These are phyloP conservation scores for Brachyptera risi DNA, from an alignment of 2,888 invertebrate species.

Conservation along the genomic window DNA sequence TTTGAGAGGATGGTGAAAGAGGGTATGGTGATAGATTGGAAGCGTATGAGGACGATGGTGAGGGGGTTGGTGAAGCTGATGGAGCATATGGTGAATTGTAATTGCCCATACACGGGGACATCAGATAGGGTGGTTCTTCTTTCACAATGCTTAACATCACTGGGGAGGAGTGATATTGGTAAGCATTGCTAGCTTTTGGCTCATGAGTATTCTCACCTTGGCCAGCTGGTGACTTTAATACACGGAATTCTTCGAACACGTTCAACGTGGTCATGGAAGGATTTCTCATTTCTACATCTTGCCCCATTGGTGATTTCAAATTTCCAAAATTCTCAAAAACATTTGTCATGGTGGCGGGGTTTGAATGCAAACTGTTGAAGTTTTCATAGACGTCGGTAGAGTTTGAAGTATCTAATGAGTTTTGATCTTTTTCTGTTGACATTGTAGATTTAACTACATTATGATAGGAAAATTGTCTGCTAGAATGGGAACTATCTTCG, in stretches of 20 bases:
- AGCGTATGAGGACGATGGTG: constrained; percentile 26
- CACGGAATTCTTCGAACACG: constrained; percentile 7
- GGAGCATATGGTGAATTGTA: constrained; percentile 15
- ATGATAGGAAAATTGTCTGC: neutral
- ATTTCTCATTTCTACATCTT: constrained; percentile 1
- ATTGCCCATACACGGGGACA: constrained; percentile 13
- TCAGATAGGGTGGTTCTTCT: constrained; percentile 47
- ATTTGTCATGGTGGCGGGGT: constrained; percentile 8
- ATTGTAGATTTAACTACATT: constrained; percentile 1
- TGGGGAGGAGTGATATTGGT: constrained; percentile 40
- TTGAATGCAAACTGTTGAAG: neutral
- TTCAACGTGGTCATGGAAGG: neutral
- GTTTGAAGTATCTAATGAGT: neutral
- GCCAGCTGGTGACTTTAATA: neutral
- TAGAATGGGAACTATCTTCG: constrained; percentile 2
- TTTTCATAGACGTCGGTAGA: neutral
- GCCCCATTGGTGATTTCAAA: constrained; percentile 8
- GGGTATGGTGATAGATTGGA: constrained; percentile 27
- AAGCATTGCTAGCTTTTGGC: constrained; percentile 51
- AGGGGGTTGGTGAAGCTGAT: neutral
- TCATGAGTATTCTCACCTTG: constrained; percentile 34
- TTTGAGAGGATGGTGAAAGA: constrained; percentile 36
- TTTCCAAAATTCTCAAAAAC: constrained; percentile 17
- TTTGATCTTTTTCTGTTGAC: neutral
- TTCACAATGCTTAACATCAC: constrained; percentile 42